These are phyloP conservation scores for Ricordea florida DNA, from an alignment of 92 coral and sea anemone species.

Conservation along the genomic window DNA sequence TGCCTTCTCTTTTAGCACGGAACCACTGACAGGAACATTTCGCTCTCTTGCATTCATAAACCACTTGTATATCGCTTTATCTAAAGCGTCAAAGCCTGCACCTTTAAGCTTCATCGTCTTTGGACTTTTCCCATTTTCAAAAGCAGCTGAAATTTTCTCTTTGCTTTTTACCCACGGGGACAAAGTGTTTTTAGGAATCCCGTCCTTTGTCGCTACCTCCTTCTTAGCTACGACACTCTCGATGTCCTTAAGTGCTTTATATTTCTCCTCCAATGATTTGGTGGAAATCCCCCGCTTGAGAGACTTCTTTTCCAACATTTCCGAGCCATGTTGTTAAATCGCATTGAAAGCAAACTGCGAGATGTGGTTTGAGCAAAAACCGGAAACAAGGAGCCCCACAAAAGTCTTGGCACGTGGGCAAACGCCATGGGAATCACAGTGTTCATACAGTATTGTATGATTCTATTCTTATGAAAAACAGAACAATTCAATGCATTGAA, in stretches of 20 bases:
- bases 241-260: conserved; percentile 38
- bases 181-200: conserved; percentile 28
- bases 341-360: too few relatives aligned
- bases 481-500: too few relatives aligned
- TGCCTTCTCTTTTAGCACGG: conserved; percentile 60
- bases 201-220: conserved; percentile 34
- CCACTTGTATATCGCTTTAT: conserved; percentile 59
- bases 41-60: conserved; percentile 51
- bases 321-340: neutral
- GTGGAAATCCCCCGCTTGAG: conserved; percentile 36
- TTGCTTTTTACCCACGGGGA: conserved; percentile 56
- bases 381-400: too few relatives aligned
- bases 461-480: too few relatives aligned
- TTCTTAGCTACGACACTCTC: conserved; percentile 36
- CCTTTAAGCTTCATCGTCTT: conserved; percentile 31
- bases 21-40: conserved; percentile 60
- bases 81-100: conserved; percentile 35
- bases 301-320: conserved; percentile 1
- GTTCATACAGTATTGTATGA: too few relatives aligned
- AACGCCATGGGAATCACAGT: too few relatives aligned
- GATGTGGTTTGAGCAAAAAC: too few relatives aligned
- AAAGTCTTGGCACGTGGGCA: too few relatives aligned
- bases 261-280: conserved; percentile 35
- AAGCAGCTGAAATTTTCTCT: conserved; percentile 33
- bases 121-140: conserved; percentile 34